Evolutionary conservation across 2,113 vertebrate genomes (phyloP), one percentile per base, ranked within the genome.

Genomic region (Bambusicola thoracicus): DNA sequence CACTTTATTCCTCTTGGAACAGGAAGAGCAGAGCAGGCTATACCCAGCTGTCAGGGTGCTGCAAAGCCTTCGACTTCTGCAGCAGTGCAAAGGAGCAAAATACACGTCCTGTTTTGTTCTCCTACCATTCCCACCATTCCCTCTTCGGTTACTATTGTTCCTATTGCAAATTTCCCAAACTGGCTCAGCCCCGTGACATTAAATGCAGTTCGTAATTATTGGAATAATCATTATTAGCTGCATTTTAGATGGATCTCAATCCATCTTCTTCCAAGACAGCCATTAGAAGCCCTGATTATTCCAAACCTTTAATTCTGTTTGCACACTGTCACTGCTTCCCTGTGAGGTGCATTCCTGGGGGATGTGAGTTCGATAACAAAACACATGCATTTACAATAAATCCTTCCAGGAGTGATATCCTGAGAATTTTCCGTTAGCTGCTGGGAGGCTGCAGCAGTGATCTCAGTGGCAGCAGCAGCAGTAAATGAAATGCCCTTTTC

Each of bases 41-140:
- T 72, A 70, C 66, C 51, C 62, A 36, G 74, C 78, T 79, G 92
- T 89, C 8, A 10, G 43, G 66, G 32, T 5, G 3, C 69, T 61
- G 87, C 25, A 58, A 75, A 79, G n/a, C 40, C 48, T 40, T 40
- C 58, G 68, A 85, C 95, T 87, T 75, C 87, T 91, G 87, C 73
- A 56, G 73, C 20, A 69, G 41, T 81, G 84, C 21, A 89, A 87
- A 72, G 78, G 58, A 76, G 58, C 58, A 62, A 87, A 91, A 91
- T 32, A 85, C 69, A 89, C 62, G 20, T 69, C 79, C 81, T 72
- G 11, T 58, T 84, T 83, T 51, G n/a, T 86, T 90, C 58, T 53
- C 69, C 69, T 80, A 41, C 27, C 87, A 72, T 84, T 87, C 70
- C 27, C 19, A 8, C 49, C 30, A 13, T 56, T 86, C 49, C 13